Evolutionary conservation across 2,888 invertebrate genomes (phyloP).

Genomic region (Oscheius sp.): DNA sequence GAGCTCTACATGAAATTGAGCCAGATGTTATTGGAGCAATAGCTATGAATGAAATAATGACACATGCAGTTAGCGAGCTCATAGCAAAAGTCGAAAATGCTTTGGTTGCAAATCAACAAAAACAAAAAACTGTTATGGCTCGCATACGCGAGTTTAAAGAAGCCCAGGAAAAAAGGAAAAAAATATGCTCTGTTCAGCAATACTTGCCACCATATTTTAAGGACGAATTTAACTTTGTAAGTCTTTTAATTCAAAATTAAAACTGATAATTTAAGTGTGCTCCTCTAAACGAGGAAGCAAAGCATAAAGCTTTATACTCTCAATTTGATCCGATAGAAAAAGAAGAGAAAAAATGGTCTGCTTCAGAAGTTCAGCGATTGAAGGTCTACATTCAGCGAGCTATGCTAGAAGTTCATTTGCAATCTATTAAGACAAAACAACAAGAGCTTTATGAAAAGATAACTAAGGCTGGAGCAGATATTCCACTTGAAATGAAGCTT

Average conservation of each 20-base stretch:
- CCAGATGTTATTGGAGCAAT: conserved; percentile 13
- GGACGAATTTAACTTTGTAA: conserved; percentile 59
- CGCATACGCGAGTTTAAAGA: conserved; percentile 17
- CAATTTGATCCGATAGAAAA: conserved; percentile 52
- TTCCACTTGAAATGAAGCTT: background rate
- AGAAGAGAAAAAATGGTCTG: conserved; percentile 50
- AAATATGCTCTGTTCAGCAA: conserved; percentile 36
- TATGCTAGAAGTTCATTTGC: conserved; percentile 32
- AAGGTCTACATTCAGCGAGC: conserved; percentile 33
- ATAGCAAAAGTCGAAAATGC: conserved; percentile 43
- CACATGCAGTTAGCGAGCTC: conserved; percentile 47
- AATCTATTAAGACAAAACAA: conserved; percentile 27
- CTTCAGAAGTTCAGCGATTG: conserved; percentile 36
- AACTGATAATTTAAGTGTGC: conserved; percentile 49
- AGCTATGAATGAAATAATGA: conserved; percentile 56
- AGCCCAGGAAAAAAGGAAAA: conserved; percentile 28
- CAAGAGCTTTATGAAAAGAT: conserved; percentile 28
- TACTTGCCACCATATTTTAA: conserved; percentile 66
- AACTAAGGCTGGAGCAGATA: background rate
- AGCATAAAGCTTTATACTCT: conserved; percentile 36
- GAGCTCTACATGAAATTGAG: too few species aligned
- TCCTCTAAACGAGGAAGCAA: conserved; percentile 53
- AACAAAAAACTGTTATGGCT: conserved; percentile 38
- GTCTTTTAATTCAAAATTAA: conserved; percentile 21
- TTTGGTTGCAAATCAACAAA: conserved; percentile 40